Evolutionary conservation across 2,888 invertebrate species (phyloP).

Genomic region (Bursaphelenchus okinawaensis): DNA sequence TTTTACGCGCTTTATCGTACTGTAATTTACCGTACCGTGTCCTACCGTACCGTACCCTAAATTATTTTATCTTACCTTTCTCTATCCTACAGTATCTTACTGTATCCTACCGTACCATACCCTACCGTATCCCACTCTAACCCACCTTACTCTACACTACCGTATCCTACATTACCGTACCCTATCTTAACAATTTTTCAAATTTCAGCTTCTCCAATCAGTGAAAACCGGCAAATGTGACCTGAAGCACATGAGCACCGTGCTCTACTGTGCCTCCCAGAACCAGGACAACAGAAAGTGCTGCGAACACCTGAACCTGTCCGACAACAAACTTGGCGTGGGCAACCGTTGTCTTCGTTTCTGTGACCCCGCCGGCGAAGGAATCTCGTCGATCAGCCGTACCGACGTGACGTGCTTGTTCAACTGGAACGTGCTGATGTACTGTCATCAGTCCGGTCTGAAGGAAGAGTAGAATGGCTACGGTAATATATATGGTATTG

Average conservation of each 20-base stretch:
- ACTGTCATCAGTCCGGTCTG: constrained; percentile 39
- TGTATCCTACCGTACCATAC: neutral
- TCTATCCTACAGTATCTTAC: too few species aligned
- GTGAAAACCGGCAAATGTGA: constrained; percentile 38
- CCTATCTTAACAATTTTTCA: neutral
- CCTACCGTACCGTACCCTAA: neutral
- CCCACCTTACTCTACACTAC: too few species aligned
- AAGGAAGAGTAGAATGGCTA: constrained; percentile 34
- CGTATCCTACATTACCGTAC: neutral
- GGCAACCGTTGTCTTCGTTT: constrained; percentile 40
- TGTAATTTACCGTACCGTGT: too few species aligned
- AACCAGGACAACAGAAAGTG: constrained; percentile 44
- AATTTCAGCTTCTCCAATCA: constrained; percentile 33
- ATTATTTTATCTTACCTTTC: too few species aligned
- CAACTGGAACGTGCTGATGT: constrained; percentile 41
- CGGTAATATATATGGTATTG: too few species aligned
- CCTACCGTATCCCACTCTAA: too few species aligned
- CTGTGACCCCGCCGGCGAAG: constrained; percentile 41
- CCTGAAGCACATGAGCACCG: constrained; percentile 35
- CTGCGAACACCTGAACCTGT: constrained; percentile 36
- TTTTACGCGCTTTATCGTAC: too few species aligned
- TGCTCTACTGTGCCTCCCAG: constrained; percentile 38
- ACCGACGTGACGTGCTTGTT: constrained; percentile 39
- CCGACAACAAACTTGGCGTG: constrained; percentile 38
- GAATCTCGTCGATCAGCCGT: constrained; percentile 32